Conservation (phyloP, 2,113 vertebrate genomes). For the Origma solitaria region DNA sequence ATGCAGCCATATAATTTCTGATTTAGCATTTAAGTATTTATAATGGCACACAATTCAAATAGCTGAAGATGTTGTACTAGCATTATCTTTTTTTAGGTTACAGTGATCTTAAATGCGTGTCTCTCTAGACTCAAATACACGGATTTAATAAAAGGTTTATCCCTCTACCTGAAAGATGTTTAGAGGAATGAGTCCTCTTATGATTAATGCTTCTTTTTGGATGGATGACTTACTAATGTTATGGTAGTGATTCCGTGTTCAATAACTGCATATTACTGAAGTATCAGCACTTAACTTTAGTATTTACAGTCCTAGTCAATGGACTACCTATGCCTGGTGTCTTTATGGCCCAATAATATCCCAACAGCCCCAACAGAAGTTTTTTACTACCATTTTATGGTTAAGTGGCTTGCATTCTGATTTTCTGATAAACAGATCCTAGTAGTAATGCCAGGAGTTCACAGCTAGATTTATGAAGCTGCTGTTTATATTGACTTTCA, state of each 20-base stretch:
- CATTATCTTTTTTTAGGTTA: not conserved
- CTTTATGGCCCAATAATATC: not conserved
- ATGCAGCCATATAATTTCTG: not conserved
- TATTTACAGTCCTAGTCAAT: not conserved
- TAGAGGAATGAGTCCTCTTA: not conserved
- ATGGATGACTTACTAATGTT: not conserved
- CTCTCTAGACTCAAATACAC: not conserved
- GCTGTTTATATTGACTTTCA: not conserved
- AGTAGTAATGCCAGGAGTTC: not conserved
- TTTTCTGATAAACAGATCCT: not conserved
- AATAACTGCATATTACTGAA: not conserved
- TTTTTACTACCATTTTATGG: not conserved
- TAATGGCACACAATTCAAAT: not conserved
- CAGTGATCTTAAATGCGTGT: not conserved
- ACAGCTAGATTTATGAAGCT: not conserved
- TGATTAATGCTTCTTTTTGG: not conserved
- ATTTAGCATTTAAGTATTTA: not conserved
- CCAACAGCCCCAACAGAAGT: not conserved
- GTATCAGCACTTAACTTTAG: not conserved
- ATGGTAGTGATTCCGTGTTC: not conserved
- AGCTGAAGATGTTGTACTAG: not conserved
- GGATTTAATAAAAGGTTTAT: not conserved
- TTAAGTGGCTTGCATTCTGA: not conserved
- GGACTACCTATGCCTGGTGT: not conserved
- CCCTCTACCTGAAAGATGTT: not conserved